Evolutionary conservation across 1,140 invertebrate genomes (phyloP), one percentile per base, ranked within the genome.

Genomic region (Macrobrachium nipponense): DNA sequence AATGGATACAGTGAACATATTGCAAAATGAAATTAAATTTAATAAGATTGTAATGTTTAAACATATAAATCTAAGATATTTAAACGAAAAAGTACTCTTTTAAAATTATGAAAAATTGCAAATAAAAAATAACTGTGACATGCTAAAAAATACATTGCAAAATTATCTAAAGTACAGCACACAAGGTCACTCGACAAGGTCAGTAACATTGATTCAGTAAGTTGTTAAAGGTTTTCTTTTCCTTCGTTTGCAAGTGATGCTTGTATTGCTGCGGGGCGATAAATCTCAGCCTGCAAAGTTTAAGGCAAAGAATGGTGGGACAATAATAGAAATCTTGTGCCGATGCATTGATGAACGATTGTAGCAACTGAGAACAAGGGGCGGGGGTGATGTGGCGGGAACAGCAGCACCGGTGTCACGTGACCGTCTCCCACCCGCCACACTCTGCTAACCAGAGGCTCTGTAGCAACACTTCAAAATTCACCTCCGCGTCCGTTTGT

Each of bases 381-480:
- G 85, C 85, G 85, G 85, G 62, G 85, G 72, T 43, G 80, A 44
- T 44, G 70, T 80, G 85, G 79, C 60, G 73, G 85, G 79, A 87
- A 87, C 78, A 77, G 82, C 82, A 43, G 61, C 62, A 51, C 51
- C 51, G 61, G 82, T 82, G 85, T 87, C 85, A 87, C 85, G 85
- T 87, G 85, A 87, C 85, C 85, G 23, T 60, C 85, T 79, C 85
- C 62, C 82, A 70, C 82, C 78, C 58, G 58, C 85, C n/a, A 44
- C 84, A 87, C 85, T 77, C 72, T 43, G 78, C 85, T 76, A 10
- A 68, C 43, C 70, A 82, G 85, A 87, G 61, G 43, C 80, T 72
- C 59, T 72, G 61, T 44, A 81, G 79, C 72, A 58, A 76, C 85
- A 87, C 85, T 87, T 87, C 85, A 87, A 87, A 87, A 87, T 81